Base-by-base conservation (phyloP, 2,888 invertebrate species). In the Steromphala cineraria region DNA sequence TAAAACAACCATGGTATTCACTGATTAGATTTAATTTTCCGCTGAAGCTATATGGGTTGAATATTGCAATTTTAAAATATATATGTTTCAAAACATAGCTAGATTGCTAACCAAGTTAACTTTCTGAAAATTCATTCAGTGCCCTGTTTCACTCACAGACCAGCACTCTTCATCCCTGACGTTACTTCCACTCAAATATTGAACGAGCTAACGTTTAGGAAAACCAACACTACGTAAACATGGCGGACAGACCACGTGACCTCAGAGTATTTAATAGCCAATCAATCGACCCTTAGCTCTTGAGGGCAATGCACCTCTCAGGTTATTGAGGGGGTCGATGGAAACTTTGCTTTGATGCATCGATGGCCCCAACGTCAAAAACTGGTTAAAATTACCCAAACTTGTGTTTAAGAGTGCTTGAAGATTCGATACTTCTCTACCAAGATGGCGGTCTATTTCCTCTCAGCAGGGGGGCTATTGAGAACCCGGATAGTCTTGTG, bases 331-430 rank as follows among this genome's bases (percentile, higher is more conserved):
- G 31, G n/a, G 40, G 71, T 71, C 71, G 71, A 31, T 40, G 71
- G 62, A 19, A 36, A 36, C 36, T n/a, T 71, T 15, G 28, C 71
- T 71, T 71, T 71, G 71, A 40, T 71, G 71, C 24, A 31, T 40
- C 36, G 71, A 40, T 71, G 36, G 40, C 40, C 36, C 40, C 36
- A 19, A 71, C 71, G 36, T 19, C 36, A 19, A 19, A 71, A 71
- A 71, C 71, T 40, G 71, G 71, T 71, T 71, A 71, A 71, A 71
- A 71, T 71, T 71, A 71, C 71, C 71, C 71, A 71, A 71, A 71
- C 71, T 40, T 71, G 71, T 71, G 36, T 71, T 36, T 71, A 40
- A 40, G 71, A 71, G 71, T 19, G 19, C 71, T 71, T 40, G 62
- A 71, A 36, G 36, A 71, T 8, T 71, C 71, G 36, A 36, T 40